Evolutionary conservation across 2,888 invertebrate genomes (phyloP).

Genomic region (Micoletzkya japonica): DNA sequence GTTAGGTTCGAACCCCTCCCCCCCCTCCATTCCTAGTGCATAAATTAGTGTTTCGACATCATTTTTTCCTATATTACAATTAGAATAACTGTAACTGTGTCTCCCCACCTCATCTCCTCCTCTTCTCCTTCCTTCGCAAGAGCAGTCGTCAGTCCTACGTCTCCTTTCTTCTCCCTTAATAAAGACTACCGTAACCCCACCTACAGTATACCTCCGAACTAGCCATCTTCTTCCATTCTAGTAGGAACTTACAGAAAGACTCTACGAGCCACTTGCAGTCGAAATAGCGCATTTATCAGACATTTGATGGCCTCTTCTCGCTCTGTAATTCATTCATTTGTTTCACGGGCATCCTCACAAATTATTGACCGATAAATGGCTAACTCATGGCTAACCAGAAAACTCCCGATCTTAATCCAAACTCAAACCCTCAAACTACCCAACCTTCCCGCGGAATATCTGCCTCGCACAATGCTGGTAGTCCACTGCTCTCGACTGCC

Average conservation of each 20-base stretch:
- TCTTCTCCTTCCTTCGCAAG: neutral
- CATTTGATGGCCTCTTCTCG: slow-evolving; percentile 41
- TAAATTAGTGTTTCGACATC: neutral
- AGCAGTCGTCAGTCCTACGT: neutral
- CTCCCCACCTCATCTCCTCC: slow-evolving; percentile 12
- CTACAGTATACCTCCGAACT: neutral
- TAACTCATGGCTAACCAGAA: neutral
- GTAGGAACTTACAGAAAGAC: slow-evolving; percentile 14
- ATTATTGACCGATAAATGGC: neutral
- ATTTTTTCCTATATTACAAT: neutral
- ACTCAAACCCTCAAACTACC: neutral
- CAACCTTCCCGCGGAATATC: slow-evolving; percentile 7
- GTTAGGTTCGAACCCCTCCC: neutral
- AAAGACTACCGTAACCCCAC: neutral
- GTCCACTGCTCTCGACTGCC: slow-evolving; percentile 11
- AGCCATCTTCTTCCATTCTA: neutral
- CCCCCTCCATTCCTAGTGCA: neutral
- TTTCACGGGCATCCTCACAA: neutral
- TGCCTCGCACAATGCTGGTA: slow-evolving; percentile 4
- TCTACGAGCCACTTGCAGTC: neutral
- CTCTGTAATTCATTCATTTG: slow-evolving; percentile 29
- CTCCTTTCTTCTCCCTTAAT: neutral
- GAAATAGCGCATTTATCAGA: slow-evolving; percentile 39
- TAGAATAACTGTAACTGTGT: neutral
- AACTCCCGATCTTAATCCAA: neutral